Conservation (phyloP, 2,888 invertebrate genomes). For the Ormyrus pomaceus region DNA sequence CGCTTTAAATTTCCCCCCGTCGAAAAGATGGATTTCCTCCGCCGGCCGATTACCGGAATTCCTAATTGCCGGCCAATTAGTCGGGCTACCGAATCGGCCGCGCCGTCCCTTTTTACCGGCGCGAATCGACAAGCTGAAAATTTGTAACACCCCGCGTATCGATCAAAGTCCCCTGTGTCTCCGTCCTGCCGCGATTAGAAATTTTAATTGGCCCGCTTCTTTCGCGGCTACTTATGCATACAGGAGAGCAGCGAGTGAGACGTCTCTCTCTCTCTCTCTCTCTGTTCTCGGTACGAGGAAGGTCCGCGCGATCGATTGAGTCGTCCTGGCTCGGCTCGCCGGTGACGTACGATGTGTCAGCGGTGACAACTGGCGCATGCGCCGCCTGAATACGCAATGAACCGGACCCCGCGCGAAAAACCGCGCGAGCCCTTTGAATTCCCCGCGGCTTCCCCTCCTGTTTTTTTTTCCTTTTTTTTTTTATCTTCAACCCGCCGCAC, state of each 20-base stretch:
- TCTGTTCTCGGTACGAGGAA: background rate
- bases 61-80: too few relatives aligned
- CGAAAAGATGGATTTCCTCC: too few relatives aligned
- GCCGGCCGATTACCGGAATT: too few relatives aligned
- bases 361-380: constrained; percentile 75
- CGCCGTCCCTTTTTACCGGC: too few relatives aligned
- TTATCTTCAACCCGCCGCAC: too few relatives aligned
- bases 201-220: constrained; percentile 36
- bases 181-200: constrained; percentile 22
- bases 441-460: background rate
- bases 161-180: background rate
- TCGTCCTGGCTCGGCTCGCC: constrained; percentile 64
- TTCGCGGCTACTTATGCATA: constrained; percentile 33
- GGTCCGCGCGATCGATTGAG: constrained; percentile 65
- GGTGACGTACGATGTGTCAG: constrained; percentile 76
- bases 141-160: too few relatives aligned
- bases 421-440: constrained; percentile 53
- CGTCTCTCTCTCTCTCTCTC: constrained; percentile 62
- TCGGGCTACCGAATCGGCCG: too few relatives aligned
- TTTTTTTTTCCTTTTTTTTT: background rate
- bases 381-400: constrained; percentile 75
- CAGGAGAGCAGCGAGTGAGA: constrained; percentile 60
- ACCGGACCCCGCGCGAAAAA: constrained; percentile 60
- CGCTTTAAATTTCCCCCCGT: constrained; percentile 38
- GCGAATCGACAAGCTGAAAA: too few relatives aligned